phyloP scores from a whole-genome alignment of 2,113 vertebrate genomes.

The Campylomormyrus tamandua region DNA sequence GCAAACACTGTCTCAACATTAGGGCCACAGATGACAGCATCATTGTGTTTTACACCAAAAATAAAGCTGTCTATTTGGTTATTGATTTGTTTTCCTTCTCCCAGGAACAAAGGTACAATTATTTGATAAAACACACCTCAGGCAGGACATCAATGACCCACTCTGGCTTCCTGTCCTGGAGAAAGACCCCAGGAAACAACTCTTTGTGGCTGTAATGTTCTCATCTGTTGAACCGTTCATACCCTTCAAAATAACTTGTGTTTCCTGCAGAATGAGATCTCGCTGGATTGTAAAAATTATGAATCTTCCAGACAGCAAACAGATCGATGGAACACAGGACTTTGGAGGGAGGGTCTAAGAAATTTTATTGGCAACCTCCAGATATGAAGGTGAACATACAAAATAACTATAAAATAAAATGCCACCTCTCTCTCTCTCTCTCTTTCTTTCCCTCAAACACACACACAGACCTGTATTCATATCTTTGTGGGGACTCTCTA shows the following conservation, averaged over 20 bases:
- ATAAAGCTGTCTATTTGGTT: background rate
- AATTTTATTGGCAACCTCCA: background rate
- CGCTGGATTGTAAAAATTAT: background rate
- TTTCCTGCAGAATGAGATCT: background rate
- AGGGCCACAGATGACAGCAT: background rate
- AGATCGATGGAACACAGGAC: background rate
- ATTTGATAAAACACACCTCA: background rate
- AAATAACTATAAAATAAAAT: background rate
- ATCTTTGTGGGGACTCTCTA: background rate
- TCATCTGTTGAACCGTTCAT: background rate
- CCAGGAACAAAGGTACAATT: background rate
- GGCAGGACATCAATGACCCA: background rate
- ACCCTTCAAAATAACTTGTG: background rate
- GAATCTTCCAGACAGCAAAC: background rate
- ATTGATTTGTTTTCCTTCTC: background rate
- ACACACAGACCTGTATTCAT: background rate
- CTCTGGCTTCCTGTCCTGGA: background rate
- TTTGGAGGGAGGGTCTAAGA: background rate
- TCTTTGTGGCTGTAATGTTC: background rate
- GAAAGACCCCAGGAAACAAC: background rate
- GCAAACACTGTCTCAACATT: background rate
- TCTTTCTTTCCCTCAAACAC: background rate
- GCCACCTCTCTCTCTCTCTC: background rate
- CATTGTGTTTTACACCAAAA: background rate
- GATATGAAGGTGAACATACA: background rate